Base-by-base conservation (phyloP, 2,797 vertebrate species). In the Myiothlypis coronata region DNA sequence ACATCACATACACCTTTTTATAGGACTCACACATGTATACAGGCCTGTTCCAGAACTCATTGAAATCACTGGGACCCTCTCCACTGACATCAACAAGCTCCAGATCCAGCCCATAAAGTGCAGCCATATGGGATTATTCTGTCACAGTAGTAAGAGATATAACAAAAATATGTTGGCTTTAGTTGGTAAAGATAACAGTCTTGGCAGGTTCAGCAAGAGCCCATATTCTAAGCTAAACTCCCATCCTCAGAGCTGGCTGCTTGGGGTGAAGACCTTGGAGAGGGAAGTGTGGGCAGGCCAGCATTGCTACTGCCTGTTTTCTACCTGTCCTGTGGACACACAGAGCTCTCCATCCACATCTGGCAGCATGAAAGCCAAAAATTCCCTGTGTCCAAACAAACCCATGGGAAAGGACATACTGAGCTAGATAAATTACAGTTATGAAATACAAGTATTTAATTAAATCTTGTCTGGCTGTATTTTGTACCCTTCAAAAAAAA, bases 41-140 rank as follows among this genome's bases (percentile, higher is more conserved):
- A 21, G 24, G 6, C 9, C 41, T 69, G 50, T 32, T 87, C 35
- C 79, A 94, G 71, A 86, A 52, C 28, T 69, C 47, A 28, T 28
- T 65, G 50, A 76, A 92, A 49, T 81, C 65, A 34, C 19, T n/a
- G 27, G 21, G 39, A 89, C 53, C 74, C 81, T 93, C 76, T 92
- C 72, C 61, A 76, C 50, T 32, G 72, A 59, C 72, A 95, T 17
- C 76, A 89, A 17, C 8, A 10, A 61, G 43, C 43, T 85, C 84
- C 89, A 93, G 55, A 87, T 59, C 26, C 0, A 0, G 21, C 44
- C 69, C 34, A 59, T 37, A 59, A 82, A 69, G 77, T 80, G 94
- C 86, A 94, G 93, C 87, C 97, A 97, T 96, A 96, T 96, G 97
- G 97, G 96, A 96, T 91, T 87, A n/a, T 88, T 97, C 94, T 60